Evolutionary conservation across 2,888 invertebrate species (phyloP), one percentile per base, ranked within the genome.

Genomic region (Eudasyphora cyanicolor): DNA sequence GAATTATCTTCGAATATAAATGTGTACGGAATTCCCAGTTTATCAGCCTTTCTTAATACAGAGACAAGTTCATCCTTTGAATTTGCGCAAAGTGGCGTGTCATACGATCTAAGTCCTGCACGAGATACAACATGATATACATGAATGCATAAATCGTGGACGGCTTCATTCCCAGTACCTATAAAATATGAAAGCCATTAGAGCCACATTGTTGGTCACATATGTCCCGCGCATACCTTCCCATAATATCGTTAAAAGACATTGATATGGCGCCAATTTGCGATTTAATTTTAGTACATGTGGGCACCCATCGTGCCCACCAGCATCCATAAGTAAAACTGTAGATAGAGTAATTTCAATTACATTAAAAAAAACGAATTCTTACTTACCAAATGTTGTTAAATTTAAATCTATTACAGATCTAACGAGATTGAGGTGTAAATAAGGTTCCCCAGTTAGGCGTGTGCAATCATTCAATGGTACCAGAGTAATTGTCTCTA

Each of bases 241-340:
- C 86, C 89, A 89, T 71, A 93, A 89, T 69, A 94, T 90, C 21
- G 94, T 93, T 90, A 96, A 94, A 64, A 94, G 94, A 82, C 96
- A 94, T 93, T 96, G 96, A 88, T 95, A 96, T 0, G 97, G 97
- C 14, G 96, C 94, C 80, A 97, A 92, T 91, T 94, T 95, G 79
- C 95, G 94, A 88, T 97, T 95, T 0, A 92, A 76, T 2, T 87
- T 82, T 14, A 92, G 81, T 10, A 88, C 88, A 8, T 91, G 85
- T 91, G 89, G 79, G 92, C n/a, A n/a, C n/a, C 93, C 84, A 0
- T 93, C 92, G 86, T 93, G 93, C 86, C 93, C 93, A 32, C 92
- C 90, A 32, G 93, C 93, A 85, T 94, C 94, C 85, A 93, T 89
- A 4, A 93, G 92, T 12, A 92, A 81, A 0, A 89, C 91, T 90